Evolutionary conservation across 2,888 invertebrate species (phyloP).

Genomic region (Watsonalla cultraria): DNA sequence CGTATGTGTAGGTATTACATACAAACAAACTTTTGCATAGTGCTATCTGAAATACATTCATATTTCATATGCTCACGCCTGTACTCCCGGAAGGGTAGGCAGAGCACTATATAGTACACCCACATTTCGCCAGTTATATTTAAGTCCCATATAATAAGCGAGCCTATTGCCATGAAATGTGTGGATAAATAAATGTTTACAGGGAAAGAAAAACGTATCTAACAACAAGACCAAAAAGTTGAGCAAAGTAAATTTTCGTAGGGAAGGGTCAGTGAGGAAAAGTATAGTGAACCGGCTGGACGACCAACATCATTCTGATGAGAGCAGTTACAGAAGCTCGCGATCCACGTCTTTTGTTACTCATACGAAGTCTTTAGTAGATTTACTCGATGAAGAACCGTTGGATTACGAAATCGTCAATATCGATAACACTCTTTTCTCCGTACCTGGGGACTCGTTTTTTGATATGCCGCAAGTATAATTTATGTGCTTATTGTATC

Average conservation of each 20-base stretch:
- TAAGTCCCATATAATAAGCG: too few relatives aligned
- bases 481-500: background rate
- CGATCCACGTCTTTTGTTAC: conserved; percentile 23
- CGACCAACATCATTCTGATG: conserved; percentile 35
- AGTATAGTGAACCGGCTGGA: conserved; percentile 30
- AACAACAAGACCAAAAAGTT: conserved; percentile 9
- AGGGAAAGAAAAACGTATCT: conserved; percentile 11
- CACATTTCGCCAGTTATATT: too few relatives aligned
- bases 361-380: conserved; percentile 19
- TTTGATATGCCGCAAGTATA: conserved; percentile 36
- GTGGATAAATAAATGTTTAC: too few relatives aligned
- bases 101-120: too few relatives aligned
- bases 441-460: conserved; percentile 29
- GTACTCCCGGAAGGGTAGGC: too few relatives aligned
- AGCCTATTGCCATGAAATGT: too few relatives aligned
- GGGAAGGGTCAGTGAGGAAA: conserved; percentile 14
- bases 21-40: too few relatives aligned
- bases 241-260: conserved; percentile 45
- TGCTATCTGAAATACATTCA: too few relatives aligned
- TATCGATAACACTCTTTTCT: conserved; percentile 49
- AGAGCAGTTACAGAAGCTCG: conserved; percentile 35
- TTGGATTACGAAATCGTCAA: conserved; percentile 71
- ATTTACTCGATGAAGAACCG: conserved; percentile 56
- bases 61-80: too few relatives aligned
- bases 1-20: too few relatives aligned